phyloP scores from a whole-genome alignment of 2,797 vertebrate genomes.

The Gila robusta region DNA sequence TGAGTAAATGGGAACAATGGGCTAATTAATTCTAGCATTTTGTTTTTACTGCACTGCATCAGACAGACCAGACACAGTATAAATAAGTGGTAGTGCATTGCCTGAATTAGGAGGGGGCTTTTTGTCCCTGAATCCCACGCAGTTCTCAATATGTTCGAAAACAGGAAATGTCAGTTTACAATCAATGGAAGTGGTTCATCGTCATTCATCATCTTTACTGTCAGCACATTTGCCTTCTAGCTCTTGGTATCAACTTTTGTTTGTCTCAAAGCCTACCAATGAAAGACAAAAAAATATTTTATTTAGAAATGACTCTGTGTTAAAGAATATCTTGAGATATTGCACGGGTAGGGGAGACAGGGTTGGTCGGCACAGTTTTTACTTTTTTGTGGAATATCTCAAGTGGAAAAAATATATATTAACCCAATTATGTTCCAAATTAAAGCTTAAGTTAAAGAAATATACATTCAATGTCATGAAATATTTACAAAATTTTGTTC shows the following conservation, averaged over 20 bases:
- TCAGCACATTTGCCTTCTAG: neutral
- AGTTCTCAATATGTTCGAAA: neutral
- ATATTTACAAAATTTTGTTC: neutral
- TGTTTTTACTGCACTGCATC: slow-evolving; percentile 26
- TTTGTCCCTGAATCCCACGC: neutral
- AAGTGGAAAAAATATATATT: neutral
- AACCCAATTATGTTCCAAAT: neutral
- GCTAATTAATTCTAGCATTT: slow-evolving; percentile 16
- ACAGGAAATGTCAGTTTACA: slow-evolving; percentile 28
- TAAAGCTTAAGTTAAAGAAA: neutral
- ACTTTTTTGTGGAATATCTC: neutral
- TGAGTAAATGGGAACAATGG: slow-evolving; percentile 47
- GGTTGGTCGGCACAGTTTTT: neutral
- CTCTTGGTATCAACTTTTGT: neutral
- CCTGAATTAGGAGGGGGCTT: neutral
- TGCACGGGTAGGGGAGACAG: neutral
- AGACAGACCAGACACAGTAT: neutral
- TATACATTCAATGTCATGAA: neutral
- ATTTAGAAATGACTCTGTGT: neutral
- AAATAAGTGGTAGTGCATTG: neutral
- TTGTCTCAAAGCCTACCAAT: neutral
- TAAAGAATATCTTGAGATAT: too few relatives aligned
- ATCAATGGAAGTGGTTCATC: slow-evolving; percentile 8
- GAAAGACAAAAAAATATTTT: neutral
- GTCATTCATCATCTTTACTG: neutral